phyloP scores from a whole-genome alignment of 2,113 vertebrate species.

The Chamaea fasciata region DNA sequence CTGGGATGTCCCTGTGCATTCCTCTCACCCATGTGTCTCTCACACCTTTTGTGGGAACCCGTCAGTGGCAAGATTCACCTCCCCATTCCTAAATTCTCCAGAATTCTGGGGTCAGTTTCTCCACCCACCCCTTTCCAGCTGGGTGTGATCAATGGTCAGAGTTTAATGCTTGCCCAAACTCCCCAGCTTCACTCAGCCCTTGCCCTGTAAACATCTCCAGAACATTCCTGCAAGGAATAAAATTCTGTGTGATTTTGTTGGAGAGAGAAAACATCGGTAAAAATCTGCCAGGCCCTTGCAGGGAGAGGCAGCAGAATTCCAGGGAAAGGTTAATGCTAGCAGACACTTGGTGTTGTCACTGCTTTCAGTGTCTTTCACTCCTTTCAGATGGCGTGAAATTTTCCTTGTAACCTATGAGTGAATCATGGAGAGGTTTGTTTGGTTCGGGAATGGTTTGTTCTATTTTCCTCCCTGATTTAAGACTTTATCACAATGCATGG shows the following conservation, averaged over 20 bases:
- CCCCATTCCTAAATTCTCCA: neutral
- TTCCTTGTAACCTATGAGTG: neutral
- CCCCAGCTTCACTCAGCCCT: neutral
- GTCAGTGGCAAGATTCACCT: neutral
- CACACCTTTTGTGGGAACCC: too few relatives aligned
- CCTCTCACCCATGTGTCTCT: neutral
- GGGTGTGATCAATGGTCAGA: neutral
- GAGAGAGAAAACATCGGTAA: rapidly evolving
- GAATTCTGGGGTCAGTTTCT: neutral
- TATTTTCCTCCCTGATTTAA: neutral
- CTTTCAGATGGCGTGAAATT: neutral
- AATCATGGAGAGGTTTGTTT: neutral
- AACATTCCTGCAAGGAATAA: neutral
- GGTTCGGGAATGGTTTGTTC: neutral
- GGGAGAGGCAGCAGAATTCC: neutral
- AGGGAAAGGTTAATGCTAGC: neutral
- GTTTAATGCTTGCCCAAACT: neutral
- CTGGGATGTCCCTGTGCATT: too few relatives aligned
- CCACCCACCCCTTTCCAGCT: rapidly evolving
- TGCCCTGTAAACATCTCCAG: neutral
- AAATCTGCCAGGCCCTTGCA: neutral
- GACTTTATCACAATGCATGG: neutral
- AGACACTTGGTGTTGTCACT: neutral
- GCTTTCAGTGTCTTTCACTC: neutral
- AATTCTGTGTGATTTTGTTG: neutral